These are phyloP conservation scores for Prunella strophiata DNA, from an alignment of 2,797 vertebrate genomes.

Conservation along the genomic window DNA sequence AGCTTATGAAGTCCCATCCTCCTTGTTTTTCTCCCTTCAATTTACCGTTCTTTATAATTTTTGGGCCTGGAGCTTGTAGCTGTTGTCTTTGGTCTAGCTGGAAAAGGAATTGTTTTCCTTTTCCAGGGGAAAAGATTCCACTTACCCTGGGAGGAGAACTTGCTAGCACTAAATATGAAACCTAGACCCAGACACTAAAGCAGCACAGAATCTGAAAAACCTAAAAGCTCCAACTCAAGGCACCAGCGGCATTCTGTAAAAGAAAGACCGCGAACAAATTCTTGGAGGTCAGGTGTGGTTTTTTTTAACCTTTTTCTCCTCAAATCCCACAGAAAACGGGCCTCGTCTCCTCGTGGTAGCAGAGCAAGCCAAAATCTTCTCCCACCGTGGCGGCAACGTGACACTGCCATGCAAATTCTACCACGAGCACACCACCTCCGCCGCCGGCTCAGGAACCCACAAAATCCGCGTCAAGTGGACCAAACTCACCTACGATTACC, in stretches of 20 bases:
- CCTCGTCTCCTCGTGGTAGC: slow-evolving; percentile 86
- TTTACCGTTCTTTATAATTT: neutral
- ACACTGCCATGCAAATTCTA: slow-evolving; percentile 88
- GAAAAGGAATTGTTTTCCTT: neutral
- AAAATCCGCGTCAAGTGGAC: slow-evolving; percentile 91
- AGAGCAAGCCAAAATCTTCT: slow-evolving; percentile 82
- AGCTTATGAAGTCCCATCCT: neutral
- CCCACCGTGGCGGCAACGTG: slow-evolving; percentile 82
- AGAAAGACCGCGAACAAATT: neutral
- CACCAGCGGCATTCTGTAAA: neutral
- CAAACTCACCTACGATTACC: slow-evolving; percentile 86
- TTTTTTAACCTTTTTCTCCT: neutral
- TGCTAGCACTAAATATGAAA: neutral
- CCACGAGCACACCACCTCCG: slow-evolving; percentile 77
- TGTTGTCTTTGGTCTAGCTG: neutral
- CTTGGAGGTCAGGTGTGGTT: neutral
- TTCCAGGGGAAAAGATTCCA: neutral
- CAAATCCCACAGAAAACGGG: slow-evolving; percentile 82
- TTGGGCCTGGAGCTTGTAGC: neutral
- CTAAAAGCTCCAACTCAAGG: neutral
- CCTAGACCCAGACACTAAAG: neutral
- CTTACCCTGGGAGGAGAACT: neutral
- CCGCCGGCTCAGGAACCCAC: slow-evolving; percentile 71
- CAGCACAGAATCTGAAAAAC: neutral
- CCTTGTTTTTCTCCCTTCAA: neutral